Evolutionary conservation across 2,888 invertebrate genomes (phyloP).

Genomic region (Cremastinae sp.): DNA sequence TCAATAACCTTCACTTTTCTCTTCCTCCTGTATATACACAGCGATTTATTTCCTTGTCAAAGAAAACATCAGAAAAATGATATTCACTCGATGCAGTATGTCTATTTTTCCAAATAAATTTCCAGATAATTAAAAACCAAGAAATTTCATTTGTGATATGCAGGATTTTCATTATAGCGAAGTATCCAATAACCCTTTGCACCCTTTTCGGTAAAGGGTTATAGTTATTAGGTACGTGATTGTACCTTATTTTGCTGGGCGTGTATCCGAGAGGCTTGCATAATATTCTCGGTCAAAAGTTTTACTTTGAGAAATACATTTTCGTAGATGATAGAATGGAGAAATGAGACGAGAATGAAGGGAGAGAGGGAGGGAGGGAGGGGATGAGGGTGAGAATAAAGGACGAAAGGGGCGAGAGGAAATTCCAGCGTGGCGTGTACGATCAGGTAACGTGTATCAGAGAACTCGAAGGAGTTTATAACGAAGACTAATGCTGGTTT

Average conservation of each 20-base stretch:
- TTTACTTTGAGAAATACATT: slow-evolving; percentile 33
- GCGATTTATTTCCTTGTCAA: neutral
- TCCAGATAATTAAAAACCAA: too few species aligned
- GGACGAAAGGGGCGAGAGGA: slow-evolving; percentile 1
- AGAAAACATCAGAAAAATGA: neutral
- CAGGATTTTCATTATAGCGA: neutral
- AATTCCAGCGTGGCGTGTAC: slow-evolving; percentile 39
- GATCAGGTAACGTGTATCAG: slow-evolving; percentile 60
- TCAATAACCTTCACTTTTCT: slow-evolving; percentile 48
- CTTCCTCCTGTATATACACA: slow-evolving; percentile 53
- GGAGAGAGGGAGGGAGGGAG: neutral
- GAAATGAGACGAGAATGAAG: neutral
- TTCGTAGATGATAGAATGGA: slow-evolving; percentile 31
- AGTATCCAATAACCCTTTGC: neutral
- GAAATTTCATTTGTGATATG: too few species aligned
- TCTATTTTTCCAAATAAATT: neutral
- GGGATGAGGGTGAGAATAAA: neutral
- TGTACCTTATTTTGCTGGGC: neutral
- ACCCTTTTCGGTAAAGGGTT: neutral
- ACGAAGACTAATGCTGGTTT: slow-evolving; percentile 65
- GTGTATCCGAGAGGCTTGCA: slow-evolving; percentile 4
- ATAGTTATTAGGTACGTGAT: slow-evolving; percentile 14
- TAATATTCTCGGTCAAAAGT: slow-evolving; percentile 39
- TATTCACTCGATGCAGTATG: too few species aligned
- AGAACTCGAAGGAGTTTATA: slow-evolving; percentile 61